Conservation (phyloP, 1,140 invertebrate species). For the Polyergus mexicanus region DNA sequence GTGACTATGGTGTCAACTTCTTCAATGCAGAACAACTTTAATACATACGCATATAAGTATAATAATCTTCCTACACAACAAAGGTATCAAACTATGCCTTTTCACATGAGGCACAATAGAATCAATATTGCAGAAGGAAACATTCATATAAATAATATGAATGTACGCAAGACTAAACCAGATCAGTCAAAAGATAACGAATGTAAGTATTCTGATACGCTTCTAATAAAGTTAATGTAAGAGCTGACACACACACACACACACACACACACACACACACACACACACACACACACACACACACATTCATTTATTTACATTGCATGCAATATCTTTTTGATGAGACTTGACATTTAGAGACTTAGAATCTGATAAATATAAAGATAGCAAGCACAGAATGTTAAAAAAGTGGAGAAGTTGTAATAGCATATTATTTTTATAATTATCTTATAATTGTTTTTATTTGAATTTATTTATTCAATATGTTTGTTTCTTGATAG, state of each 20-base stretch:
- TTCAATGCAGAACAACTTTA: conserved; percentile 18
- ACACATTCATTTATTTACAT: neutral
- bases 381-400: neutral
- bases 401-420: neutral
- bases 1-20: conserved; percentile 43
- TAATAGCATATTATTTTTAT: neutral
- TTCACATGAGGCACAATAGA: conserved; percentile 9
- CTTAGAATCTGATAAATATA: neutral
- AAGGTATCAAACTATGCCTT: conserved; percentile 32
- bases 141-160: neutral
- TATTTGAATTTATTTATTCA: neutral
- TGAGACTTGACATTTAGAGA: neutral
- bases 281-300: too few species aligned
- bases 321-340: neutral
- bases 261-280: too few species aligned
- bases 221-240: conserved; percentile 2
- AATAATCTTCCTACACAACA: conserved; percentile 26
- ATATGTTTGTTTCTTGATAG: neutral
- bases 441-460: neutral
- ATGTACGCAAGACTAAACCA: neutral
- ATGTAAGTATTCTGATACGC: conserved; percentile 7
- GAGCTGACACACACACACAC: too few species aligned
- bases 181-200: conserved; percentile 7
- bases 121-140: conserved; percentile 26
- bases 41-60: conserved; percentile 5